phyloP scores from a whole-genome alignment of 2,797 vertebrate species.

The Protosalanx chinensis region DNA sequence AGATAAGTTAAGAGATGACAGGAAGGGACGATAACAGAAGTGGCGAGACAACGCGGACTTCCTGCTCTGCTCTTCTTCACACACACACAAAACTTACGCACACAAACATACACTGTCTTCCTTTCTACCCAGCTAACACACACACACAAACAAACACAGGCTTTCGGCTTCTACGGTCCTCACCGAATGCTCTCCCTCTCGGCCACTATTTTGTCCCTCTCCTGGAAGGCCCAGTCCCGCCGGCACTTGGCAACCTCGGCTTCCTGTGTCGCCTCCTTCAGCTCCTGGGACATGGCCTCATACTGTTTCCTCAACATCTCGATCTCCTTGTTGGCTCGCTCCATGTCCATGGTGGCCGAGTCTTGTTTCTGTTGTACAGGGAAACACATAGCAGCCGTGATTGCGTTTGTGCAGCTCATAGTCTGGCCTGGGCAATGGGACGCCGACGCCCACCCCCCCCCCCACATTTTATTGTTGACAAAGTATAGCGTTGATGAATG shows the following conservation, averaged over 20 bases:
- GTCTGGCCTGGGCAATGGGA: not conserved
- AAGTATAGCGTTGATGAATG: no score
- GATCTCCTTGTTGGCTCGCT: slow-evolving; percentile 94
- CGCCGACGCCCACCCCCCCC: no score
- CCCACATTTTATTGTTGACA: no score
- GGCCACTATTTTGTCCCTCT: slow-evolving; percentile 97
- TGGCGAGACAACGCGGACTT: not conserved
- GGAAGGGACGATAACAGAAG: no score
- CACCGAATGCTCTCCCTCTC: slow-evolving; percentile 97
- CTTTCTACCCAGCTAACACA: not conserved
- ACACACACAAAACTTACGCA: no score
- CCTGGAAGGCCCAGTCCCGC: slow-evolving; percentile 97
- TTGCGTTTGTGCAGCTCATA: not conserved
- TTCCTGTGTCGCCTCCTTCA: slow-evolving; percentile 95
- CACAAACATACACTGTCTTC: not conserved
- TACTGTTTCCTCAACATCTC: slow-evolving; percentile 95
- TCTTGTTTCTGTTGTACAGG: slow-evolving; percentile 86
- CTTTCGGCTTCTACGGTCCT: slow-evolving; percentile 16
- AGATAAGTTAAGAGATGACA: not conserved
- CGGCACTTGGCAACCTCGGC: slow-evolving; percentile 97
- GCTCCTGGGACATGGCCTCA: slow-evolving; percentile 94
- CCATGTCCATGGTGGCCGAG: slow-evolving; percentile 91
- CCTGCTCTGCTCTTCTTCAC: no score
- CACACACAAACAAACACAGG: not conserved
- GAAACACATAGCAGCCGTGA: not conserved